phyloP scores from a whole-genome alignment of 1,140 invertebrate species.

The Grapholita molesta region DNA sequence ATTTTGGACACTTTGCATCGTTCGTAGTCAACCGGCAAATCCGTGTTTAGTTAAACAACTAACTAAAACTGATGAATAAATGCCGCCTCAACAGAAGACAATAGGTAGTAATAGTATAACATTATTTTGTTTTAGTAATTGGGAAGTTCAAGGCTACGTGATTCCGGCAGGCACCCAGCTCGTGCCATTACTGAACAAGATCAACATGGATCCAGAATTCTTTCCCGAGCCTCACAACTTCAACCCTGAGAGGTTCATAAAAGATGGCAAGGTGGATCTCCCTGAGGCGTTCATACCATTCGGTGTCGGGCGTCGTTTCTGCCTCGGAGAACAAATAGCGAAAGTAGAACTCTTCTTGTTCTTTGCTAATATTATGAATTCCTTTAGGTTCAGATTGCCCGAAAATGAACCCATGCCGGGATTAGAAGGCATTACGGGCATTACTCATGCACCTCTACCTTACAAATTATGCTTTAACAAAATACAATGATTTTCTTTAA shows the following conservation, averaged over 20 bases:
- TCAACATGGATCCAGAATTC: constrained; percentile 88
- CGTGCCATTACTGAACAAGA: constrained; percentile 87
- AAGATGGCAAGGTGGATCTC: constrained; percentile 82
- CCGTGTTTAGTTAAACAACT: no score
- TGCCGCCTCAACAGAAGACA: no score
- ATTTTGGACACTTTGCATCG: no score
- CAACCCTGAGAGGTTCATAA: constrained; percentile 86
- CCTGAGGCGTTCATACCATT: constrained; percentile 92
- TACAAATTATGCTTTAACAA: constrained; percentile 80
- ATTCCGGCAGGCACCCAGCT: constrained; percentile 88
- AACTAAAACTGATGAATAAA: no score
- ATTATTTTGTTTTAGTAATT: constrained; percentile 78
- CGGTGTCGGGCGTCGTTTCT: constrained; percentile 90
- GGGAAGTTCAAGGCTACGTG: constrained; percentile 83
- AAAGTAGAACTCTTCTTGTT: constrained; percentile 92
- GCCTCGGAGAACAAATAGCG: constrained; percentile 91
- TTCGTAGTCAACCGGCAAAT: no score
- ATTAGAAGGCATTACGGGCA: constrained; percentile 82
- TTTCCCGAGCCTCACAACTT: constrained; percentile 90
- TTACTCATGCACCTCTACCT: constrained; percentile 84
- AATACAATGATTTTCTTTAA: not conserved
- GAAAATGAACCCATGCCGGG: constrained; percentile 82
- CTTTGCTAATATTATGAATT: constrained; percentile 88
- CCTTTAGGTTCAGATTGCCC: constrained; percentile 84
- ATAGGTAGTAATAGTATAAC: no score